phyloP scores from a whole-genome alignment of 2,888 invertebrate species.

The Eupithecia centaureata region DNA sequence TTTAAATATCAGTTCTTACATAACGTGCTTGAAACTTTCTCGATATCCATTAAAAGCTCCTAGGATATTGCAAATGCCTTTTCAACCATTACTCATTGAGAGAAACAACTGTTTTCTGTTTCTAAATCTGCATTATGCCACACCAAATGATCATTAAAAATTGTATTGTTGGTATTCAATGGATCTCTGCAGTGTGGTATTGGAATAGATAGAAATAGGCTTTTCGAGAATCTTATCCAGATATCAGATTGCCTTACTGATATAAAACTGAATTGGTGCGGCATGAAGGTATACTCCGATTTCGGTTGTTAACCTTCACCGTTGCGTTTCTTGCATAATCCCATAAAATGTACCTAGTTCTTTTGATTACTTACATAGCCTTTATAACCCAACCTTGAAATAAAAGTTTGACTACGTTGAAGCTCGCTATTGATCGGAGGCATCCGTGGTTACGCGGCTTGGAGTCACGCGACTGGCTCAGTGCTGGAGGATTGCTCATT shows the following conservation, averaged over 20 bases:
- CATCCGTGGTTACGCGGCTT: slow-evolving; percentile 58
- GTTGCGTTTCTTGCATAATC: neutral
- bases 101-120: slow-evolving; percentile 2
- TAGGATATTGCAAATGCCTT: slow-evolving; percentile 10
- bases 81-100: slow-evolving; percentile 2
- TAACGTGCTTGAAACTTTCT: slow-evolving; percentile 39
- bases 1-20: slow-evolving; percentile 42
- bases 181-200: neutral
- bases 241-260: neutral
- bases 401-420: slow-evolving; percentile 54
- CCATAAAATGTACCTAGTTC: neutral
- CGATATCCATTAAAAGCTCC: slow-evolving; percentile 30
- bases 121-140: neutral
- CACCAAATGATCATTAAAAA: neutral
- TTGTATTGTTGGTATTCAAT: neutral
- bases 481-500: slow-evolving; percentile 56
- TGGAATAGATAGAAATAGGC: neutral
- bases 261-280: neutral
- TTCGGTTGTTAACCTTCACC: neutral
- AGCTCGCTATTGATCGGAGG: slow-evolving; percentile 63
- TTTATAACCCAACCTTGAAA: slow-evolving; percentile 56
- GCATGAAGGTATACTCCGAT: neutral
- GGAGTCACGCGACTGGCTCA: slow-evolving; percentile 69
- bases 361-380: slow-evolving; percentile 14
- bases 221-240: neutral